These are phyloP conservation scores for Naja naja DNA, from an alignment of 2,113 vertebrate species.

Conservation along the genomic window DNA sequence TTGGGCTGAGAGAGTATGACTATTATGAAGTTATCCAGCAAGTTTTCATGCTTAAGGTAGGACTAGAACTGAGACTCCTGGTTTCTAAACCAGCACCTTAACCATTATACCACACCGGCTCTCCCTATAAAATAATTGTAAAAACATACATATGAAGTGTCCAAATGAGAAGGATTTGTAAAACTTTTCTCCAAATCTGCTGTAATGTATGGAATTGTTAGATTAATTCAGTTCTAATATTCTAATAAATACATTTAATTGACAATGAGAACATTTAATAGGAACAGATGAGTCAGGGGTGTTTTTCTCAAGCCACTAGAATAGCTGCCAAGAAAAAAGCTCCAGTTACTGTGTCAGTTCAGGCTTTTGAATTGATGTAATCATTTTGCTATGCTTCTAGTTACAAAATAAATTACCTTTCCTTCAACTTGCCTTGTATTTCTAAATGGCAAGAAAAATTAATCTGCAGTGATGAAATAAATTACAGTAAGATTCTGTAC, in stretches of 20 bases:
- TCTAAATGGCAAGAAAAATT: background rate
- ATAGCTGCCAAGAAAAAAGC: background rate
- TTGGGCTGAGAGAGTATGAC: background rate
- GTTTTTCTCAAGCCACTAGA: background rate
- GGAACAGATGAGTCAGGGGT: background rate
- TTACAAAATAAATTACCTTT: background rate
- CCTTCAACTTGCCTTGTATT: background rate
- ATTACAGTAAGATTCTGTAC: background rate
- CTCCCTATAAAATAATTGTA: background rate
- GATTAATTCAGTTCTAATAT: background rate
- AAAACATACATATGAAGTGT: background rate
- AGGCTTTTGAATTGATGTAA: background rate
- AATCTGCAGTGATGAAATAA: constrained; percentile 15
- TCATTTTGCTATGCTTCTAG: background rate
- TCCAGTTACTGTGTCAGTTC: rapidly evolving
- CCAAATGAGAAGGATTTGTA: background rate
- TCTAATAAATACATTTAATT: background rate
- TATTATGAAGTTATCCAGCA: background rate
- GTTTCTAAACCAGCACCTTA: background rate
- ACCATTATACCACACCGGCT: background rate
- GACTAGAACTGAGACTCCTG: background rate
- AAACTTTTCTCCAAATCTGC: background rate
- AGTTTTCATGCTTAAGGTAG: background rate
- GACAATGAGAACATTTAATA: background rate
- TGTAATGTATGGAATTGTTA: background rate